phyloP scores from a whole-genome alignment of 1,140 invertebrate species.

The Triops cancriformis region DNA sequence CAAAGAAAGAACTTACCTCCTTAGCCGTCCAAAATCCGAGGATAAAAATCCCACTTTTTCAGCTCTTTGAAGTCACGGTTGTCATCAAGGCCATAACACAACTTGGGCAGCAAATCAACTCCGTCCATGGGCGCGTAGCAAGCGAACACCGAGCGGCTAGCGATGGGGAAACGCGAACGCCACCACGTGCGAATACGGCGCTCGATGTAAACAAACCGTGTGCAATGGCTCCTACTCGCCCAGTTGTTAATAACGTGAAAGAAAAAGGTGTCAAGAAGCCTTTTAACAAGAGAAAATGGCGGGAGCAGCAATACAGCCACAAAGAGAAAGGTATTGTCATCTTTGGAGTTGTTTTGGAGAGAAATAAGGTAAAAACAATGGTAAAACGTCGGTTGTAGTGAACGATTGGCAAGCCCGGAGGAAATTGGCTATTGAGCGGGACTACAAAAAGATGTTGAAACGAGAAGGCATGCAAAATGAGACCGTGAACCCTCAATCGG shows the following conservation, averaged over 20 bases:
- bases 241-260: not conserved
- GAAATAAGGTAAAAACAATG: no score
- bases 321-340: conserved; percentile 47
- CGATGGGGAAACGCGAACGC: not conserved
- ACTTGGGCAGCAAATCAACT: not conserved
- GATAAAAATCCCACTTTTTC: not conserved
- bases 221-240: not conserved
- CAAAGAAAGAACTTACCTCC: not conserved
- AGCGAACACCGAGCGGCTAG: not conserved
- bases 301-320: conserved; percentile 55
- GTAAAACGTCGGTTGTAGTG: conserved; percentile 36
- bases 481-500: conserved; percentile 23
- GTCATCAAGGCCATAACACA: not conserved
- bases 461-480: conserved; percentile 33
- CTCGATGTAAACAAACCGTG: not conserved
- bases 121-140: not conserved
- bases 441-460: conserved; percentile 49
- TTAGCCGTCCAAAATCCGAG: not conserved
- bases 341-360: not conserved
- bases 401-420: conserved; percentile 54
- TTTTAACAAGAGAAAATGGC: conserved; percentile 55
- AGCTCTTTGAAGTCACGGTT: not conserved
- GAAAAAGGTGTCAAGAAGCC: not conserved
- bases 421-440: conserved; percentile 45
- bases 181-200: not conserved